Evolutionary conservation across 1,140 invertebrate genomes (phyloP), one percentile per base, ranked within the genome.

Genomic region (Vanessa tameamea): DNA sequence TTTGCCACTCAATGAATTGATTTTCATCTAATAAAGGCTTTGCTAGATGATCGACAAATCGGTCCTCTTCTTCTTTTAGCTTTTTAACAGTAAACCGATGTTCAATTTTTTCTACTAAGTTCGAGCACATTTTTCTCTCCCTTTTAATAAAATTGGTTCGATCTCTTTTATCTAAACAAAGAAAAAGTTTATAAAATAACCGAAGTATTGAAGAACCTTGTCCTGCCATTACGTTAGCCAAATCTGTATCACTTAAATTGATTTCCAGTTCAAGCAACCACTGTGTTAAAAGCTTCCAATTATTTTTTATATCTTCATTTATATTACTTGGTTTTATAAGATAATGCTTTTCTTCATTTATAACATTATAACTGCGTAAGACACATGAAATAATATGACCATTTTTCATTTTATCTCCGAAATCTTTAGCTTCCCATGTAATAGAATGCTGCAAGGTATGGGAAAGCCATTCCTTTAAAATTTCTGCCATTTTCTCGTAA

Each of bases 181-280:
- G 83, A 80, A 94, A 95, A 14, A 95, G 78, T 84, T 94, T 92
- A 84, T 95, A 95, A 79, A 95, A 94, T 12, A 95, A 78, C 14
- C 93, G 91, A 15, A 95, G 79, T 14, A 94, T 82, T 0, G 91
- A 81, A 12, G 90, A 90, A 23, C 93, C 93, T 70, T 92, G 93
- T 11, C 93, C 93, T 50, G 93, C 83, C 63, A 93, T 93, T 8
- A 95, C 92, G 51, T 91, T 92, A 1, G 85, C 76, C 59, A 95
- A 78, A 63, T 93, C 93, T 11, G 87, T 80, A n/a, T 94, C 89
- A 59, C 81, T 85, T 69, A 94, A 82, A 9, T 88, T 80, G 14
- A 95, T 90, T 59, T 93, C 91, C 3, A 95, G 79, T 55, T 92
- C 85, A 16, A 81, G 82, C 26, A 95, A 71, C 94, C 94, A 95